A percentile compares a stretch with the other conserved stretches of the same genome.
These are phyloP conservation scores for Eucriotettix oculatus DNA, from an alignment of 2,888 invertebrate genomes.

Conservation along the genomic window DNA sequence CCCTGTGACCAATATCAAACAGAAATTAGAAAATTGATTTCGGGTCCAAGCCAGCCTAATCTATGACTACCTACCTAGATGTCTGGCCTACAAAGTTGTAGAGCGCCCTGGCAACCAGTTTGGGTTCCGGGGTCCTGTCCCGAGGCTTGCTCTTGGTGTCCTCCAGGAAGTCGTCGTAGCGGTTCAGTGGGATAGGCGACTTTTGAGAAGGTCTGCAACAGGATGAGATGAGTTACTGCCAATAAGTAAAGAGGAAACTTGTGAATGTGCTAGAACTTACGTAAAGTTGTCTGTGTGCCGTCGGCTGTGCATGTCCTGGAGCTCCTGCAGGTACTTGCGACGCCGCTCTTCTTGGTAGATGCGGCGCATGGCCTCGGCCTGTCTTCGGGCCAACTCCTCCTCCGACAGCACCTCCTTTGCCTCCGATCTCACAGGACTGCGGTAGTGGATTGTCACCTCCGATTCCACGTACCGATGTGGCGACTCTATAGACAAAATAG, in stretches of 20 bases:
- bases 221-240: not conserved
- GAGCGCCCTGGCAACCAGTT: conserved; percentile 70
- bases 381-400: conserved; percentile 73
- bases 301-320: conserved; percentile 85
- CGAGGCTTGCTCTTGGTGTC: conserved; percentile 34
- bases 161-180: conserved; percentile 76
- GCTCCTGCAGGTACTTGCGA: conserved; percentile 81
- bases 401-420: conserved; percentile 64
- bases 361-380: conserved; percentile 80
- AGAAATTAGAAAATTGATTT: no score
- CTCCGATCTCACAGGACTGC: conserved; percentile 73
- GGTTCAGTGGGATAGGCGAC: conserved; percentile 78
- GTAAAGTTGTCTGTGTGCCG: conserved; percentile 89
- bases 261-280: conserved; percentile 25
- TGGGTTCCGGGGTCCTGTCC: conserved; percentile 47
- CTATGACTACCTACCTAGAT: conserved; percentile 30
- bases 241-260: not conserved
- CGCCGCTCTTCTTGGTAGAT: conserved; percentile 78
- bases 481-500: conserved; percentile 44
- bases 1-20: conserved; percentile 34
- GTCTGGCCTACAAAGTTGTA: conserved; percentile 77
- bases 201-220: conserved; percentile 62
- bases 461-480: conserved; percentile 79
- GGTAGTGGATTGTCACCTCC: conserved; percentile 88
- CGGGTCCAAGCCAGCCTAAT: not conserved